These are phyloP conservation scores for Hydractinia echinata DNA, from an alignment of 30 jellyfish, hydroid and myxozoan genomes.

Conservation along the genomic window DNA sequence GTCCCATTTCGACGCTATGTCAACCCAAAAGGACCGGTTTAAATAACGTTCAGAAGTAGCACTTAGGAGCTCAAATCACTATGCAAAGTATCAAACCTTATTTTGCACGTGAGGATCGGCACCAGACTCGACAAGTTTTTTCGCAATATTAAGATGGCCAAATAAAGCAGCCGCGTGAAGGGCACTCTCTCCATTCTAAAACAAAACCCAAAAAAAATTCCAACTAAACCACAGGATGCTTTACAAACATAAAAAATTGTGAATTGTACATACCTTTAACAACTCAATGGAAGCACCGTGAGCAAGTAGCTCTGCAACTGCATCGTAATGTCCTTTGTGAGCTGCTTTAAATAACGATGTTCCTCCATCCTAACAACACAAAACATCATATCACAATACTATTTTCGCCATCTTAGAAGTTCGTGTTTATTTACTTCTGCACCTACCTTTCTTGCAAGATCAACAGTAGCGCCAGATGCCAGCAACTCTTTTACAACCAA, in stretches of 20 bases:
- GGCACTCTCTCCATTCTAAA: constrained; percentile 92
- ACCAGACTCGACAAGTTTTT: constrained; percentile 89
- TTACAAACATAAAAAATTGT: too few species aligned
- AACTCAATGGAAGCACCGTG: constrained; percentile 81
- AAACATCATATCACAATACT: not conserved
- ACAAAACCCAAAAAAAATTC: not conserved
- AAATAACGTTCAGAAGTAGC: not conserved
- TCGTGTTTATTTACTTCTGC: not conserved
- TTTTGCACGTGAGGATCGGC: constrained; percentile 91
- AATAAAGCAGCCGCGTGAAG: constrained; percentile 87
- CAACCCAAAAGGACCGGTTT: not conserved
- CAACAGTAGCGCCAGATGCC: constrained; percentile 74
- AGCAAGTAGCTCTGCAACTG: constrained; percentile 53
- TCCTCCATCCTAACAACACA: constrained; percentile 72
- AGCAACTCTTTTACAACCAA: constrained; percentile 83
- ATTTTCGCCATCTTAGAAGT: not conserved
- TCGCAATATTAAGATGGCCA: constrained; percentile 75
- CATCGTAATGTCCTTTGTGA: constrained; percentile 83
- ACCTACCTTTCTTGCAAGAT: constrained; percentile 76
- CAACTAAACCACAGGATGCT: not conserved
- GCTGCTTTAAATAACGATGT: constrained; percentile 83
- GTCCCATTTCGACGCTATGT: not conserved
- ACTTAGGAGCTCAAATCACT: not conserved
- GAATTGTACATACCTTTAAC: constrained; percentile 43
- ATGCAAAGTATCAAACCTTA: constrained; percentile 39